Percentiles rank a stretch among this genome's conserved stretches.
Evolutionary conservation across 1,140 invertebrate species (phyloP).

Genomic region (Drosophila equinoxialis): DNA sequence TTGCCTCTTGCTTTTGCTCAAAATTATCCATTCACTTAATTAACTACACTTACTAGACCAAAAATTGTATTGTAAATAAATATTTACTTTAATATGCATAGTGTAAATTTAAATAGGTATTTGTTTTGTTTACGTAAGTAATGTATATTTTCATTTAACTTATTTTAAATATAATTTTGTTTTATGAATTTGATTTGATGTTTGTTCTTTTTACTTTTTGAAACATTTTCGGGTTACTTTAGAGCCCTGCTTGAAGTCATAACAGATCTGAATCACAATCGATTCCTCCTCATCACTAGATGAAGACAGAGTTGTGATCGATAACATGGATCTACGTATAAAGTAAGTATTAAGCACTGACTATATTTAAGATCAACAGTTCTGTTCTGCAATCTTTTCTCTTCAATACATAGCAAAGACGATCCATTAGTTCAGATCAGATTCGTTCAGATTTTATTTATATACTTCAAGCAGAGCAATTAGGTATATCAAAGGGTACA

Average conservation of each 20-base stretch:
- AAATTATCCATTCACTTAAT: slow-evolving; percentile 25
- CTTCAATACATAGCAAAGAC: too few relatives aligned
- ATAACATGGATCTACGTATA: too few relatives aligned
- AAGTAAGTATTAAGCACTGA: too few relatives aligned
- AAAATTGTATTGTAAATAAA: slow-evolving; percentile 55
- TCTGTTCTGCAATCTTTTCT: too few relatives aligned
- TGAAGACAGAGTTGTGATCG: not conserved
- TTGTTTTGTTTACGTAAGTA: slow-evolving; percentile 21
- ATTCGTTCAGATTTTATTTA: slow-evolving; percentile 63
- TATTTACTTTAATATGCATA: slow-evolving; percentile 37
- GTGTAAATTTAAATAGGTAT: slow-evolving; percentile 53
- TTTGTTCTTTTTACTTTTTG: not conserved
- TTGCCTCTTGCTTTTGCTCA: not conserved
- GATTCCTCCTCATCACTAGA: not conserved
- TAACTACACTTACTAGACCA: slow-evolving; percentile 39
- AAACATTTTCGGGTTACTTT: not conserved
- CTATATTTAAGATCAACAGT: too few relatives aligned
- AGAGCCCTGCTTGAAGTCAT: not conserved
- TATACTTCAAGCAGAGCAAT: slow-evolving; percentile 28
- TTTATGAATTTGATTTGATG: slow-evolving; percentile 58
- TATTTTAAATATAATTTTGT: slow-evolving; percentile 70
- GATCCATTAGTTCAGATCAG: too few relatives aligned
- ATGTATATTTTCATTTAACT: slow-evolving; percentile 26
- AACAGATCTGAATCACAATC: not conserved
- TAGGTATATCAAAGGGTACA: slow-evolving; percentile 66